Conservation (phyloP, 2,888 invertebrate genomes). For the Cephus pygmeus region DNA sequence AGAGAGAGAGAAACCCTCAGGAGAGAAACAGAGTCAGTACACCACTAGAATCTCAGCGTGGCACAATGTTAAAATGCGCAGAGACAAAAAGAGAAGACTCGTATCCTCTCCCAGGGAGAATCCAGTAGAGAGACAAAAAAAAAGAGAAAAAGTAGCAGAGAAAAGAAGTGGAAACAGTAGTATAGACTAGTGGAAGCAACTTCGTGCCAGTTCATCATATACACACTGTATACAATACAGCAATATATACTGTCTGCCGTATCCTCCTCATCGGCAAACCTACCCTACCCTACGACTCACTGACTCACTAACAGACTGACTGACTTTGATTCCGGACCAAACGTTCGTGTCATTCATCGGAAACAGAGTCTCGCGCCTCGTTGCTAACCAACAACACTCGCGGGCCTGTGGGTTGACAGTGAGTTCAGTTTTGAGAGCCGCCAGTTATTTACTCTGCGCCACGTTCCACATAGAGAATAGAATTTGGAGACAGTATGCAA, state of each 20-base stretch:
- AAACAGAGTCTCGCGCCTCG: slow-evolving; percentile 30
- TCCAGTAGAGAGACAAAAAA: neutral
- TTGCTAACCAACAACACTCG: neutral
- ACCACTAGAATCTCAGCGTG: neutral
- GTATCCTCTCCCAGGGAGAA: slow-evolving; percentile 18
- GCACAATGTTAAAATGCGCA: neutral
- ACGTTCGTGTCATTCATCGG: slow-evolving; percentile 49
- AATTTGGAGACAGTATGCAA: neutral
- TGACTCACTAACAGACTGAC: slow-evolving; percentile 29
- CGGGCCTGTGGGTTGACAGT: neutral
- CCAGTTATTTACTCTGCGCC: neutral
- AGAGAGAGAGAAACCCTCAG: slow-evolving; percentile 4
- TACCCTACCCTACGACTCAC: slow-evolving; percentile 4
- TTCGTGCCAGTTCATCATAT: neutral
- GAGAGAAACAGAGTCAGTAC: neutral
- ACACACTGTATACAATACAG: neutral
- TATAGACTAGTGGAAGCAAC: slow-evolving; percentile 8
- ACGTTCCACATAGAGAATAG: neutral
- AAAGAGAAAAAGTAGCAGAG: slow-evolving; percentile 4
- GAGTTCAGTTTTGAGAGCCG: neutral
- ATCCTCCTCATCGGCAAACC: slow-evolving; percentile 6
- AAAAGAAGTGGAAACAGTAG: neutral
- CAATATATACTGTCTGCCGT: neutral
- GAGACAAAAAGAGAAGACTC: neutral
- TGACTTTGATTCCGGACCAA: slow-evolving; percentile 45